Evolutionary conservation across 1,140 invertebrate species (phyloP), one percentile per base, ranked within the genome.

Genomic region (Microplitis mediator): DNA sequence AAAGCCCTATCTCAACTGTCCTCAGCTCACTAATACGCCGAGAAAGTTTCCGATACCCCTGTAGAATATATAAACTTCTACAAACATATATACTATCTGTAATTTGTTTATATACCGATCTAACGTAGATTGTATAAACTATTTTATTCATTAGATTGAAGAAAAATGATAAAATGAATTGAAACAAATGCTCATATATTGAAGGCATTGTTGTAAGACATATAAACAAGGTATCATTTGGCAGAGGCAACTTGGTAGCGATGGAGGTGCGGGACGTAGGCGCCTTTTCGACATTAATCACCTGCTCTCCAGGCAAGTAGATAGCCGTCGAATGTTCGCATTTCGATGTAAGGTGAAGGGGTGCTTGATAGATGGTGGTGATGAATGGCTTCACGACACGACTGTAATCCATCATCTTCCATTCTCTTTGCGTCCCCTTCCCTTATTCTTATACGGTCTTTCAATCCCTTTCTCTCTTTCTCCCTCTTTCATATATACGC

Each of bases 281-380:
- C 39, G 39, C 39, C 39, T 45, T 45, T 85, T 86, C 83, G 83
- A 86, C 86, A 87, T 86, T 86, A 86, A 87, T 87, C 86, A 86
- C 85, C 79, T 81, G 67, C 68, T 84, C 77, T 80, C 81, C 83
- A 83, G 83, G 81, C 79, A 14, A 81, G 82, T 82, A 82, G 85
- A 86, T 85, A 86, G 84, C 81, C 84, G 83, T 85, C 82, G 81
- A 85, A 82, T 83, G 80, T 77, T 85, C 80, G 79, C 83, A 85
- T 85, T 83, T 81, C 81, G 80, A 83, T 83, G 82, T 80, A 86
- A 85, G 84, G 80, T 81, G 84, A 83, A 83, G 83, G 82, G 82
- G 79, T 81, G 81, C 74, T 78, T 84, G 85, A 87, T 86, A 85
- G 86, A 86, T 84, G 84, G 81, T 84, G 81, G 84, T 87, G 85